These are phyloP conservation scores for Trachelus tabidus DNA, from an alignment of 2,888 invertebrate genomes.

Conservation along the genomic window DNA sequence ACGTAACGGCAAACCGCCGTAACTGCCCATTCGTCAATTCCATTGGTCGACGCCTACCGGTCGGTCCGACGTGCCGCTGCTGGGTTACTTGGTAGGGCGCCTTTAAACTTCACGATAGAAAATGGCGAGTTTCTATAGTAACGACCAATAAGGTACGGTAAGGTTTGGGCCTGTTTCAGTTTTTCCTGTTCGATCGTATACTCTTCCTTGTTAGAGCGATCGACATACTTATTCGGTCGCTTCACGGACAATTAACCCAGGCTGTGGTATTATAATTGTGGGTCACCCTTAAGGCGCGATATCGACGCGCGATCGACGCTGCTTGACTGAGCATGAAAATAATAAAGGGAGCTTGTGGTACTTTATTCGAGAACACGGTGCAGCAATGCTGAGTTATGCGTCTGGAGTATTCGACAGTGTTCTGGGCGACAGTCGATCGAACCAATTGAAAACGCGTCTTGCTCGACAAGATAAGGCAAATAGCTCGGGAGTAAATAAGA, in stretches of 20 bases:
- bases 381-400: background rate
- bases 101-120: background rate
- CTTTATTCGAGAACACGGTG: background rate
- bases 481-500: background rate
- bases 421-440: background rate
- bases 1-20: background rate
- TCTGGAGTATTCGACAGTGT: background rate
- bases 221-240: background rate
- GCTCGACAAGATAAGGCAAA: background rate
- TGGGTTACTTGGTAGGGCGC: background rate
- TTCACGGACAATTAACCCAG: background rate
- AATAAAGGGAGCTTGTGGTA: background rate
- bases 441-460: background rate
- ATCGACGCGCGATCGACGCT: background rate
- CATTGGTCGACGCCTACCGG: background rate
- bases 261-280: background rate
- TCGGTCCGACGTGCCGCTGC: background rate
- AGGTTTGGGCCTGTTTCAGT: background rate
- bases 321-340: background rate
- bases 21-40: background rate
- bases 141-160: background rate
- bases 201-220: background rate
- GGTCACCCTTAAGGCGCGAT: slow-evolving; percentile 1
- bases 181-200: background rate
- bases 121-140: background rate